Evolutionary conservation across 2,797 vertebrate species (phyloP).

Genomic region (Crocidura indochinensis): DNA sequence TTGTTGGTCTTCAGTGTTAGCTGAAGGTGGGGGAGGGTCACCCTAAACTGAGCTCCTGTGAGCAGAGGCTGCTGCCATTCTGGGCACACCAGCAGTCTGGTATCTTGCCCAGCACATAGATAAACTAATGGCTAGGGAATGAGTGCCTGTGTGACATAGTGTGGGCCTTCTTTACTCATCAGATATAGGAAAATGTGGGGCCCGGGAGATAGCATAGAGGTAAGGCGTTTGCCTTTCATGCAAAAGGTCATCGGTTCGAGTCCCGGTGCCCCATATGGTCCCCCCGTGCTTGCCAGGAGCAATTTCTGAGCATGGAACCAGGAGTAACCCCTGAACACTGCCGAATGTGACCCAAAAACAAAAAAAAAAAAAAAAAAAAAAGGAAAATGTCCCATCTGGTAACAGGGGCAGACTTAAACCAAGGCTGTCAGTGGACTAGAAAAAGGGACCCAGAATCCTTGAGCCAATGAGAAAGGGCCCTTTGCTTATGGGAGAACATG

Average conservation of each 20-base stretch:
- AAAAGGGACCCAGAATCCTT: neutral
- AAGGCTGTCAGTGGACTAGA: neutral
- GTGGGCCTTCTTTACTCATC: neutral
- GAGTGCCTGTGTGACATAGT: neutral
- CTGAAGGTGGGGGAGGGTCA: neutral
- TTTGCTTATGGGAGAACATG: conserved; percentile 10
- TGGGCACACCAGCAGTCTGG: neutral
- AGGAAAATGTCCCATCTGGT: conserved; percentile 26
- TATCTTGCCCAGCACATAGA: neutral
- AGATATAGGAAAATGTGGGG: conserved; percentile 27
- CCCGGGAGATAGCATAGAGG: too few relatives aligned
- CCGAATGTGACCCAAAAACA: too few relatives aligned
- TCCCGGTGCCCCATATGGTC: too few relatives aligned
- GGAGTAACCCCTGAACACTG: too few relatives aligned
- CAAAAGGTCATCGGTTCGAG: too few relatives aligned
- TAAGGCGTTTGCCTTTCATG: too few relatives aligned
- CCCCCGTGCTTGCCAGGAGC: too few relatives aligned
- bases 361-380: too few relatives aligned
- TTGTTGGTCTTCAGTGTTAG: neutral
- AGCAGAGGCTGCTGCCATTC: neutral
- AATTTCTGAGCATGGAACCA: too few relatives aligned
- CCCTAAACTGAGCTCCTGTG: neutral
- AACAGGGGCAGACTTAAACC: neutral
- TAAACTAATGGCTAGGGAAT: neutral
- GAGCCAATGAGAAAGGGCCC: neutral